Evolutionary conservation across 2,888 invertebrate species (phyloP).

Genomic region (Apamea monoglypha): DNA sequence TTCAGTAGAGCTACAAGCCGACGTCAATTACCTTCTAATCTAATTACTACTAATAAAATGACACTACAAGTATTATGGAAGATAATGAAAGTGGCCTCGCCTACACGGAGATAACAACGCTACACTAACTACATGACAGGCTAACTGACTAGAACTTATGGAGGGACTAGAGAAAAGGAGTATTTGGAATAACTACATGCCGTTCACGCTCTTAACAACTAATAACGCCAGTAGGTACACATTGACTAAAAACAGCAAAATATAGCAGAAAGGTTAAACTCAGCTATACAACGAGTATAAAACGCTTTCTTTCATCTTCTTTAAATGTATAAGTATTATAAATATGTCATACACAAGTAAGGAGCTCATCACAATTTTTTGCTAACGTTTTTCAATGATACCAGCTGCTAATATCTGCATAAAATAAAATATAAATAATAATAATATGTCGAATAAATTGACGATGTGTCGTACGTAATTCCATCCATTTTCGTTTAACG

Average conservation of each 20-base stretch:
- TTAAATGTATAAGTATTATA: neutral
- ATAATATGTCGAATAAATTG: neutral
- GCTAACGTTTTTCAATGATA: neutral
- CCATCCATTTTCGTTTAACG: neutral
- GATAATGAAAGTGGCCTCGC: conserved; percentile 86
- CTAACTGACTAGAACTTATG: conserved; percentile 81
- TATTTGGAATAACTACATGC: conserved; percentile 75
- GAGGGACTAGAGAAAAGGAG: conserved; percentile 86
- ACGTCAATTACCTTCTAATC: conserved; percentile 72
- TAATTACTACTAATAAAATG: conserved; percentile 81
- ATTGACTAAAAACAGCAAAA: conserved; percentile 9
- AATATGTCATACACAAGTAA: neutral
- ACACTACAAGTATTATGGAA: conserved; percentile 84
- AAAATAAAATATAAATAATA: too few relatives aligned
- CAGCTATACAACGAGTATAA: neutral
- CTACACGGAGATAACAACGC: conserved; percentile 83
- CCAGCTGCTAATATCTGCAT: neutral
- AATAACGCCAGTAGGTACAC: conserved; percentile 15
- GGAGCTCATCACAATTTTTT: neutral
- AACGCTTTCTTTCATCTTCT: neutral
- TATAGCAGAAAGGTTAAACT: neutral
- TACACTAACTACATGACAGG: conserved; percentile 64
- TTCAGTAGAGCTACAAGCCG: conserved; percentile 64
- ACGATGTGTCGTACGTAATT: neutral
- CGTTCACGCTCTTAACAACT: conserved; percentile 58